Evolutionary conservation across 2,113 vertebrate genomes (phyloP).

Genomic region (Microtus oregoni): DNA sequence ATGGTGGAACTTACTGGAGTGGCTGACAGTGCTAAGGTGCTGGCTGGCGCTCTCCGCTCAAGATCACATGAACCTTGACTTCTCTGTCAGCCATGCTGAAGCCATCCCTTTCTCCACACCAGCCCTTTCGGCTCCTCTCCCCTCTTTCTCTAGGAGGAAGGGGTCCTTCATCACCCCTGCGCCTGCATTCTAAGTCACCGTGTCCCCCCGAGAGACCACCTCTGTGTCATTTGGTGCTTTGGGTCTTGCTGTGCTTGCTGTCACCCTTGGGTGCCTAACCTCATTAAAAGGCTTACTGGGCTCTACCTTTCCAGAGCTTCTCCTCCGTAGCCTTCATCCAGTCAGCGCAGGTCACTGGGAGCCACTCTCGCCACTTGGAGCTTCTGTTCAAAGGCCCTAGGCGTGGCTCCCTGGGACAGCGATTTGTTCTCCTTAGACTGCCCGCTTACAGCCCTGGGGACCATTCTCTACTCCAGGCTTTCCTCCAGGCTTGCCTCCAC

Average conservation of each 20-base stretch:
- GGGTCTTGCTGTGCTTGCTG: constrained; percentile 56
- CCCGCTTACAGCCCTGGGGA: constrained; percentile 82
- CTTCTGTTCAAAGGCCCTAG: constrained; percentile 81
- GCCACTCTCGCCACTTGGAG: constrained; percentile 68
- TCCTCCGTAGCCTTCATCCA: constrained; percentile 42
- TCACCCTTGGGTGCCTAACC: constrained; percentile 56
- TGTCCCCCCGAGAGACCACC: neutral
- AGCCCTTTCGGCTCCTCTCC: rapidly evolving
- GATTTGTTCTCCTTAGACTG: constrained; percentile 85
- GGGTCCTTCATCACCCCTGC: neutral
- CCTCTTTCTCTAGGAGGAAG: neutral
- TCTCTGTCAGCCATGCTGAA: too few species aligned
- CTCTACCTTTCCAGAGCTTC: neutral
- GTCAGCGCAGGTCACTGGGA: constrained; percentile 70
- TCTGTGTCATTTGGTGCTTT: neutral
- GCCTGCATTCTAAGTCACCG: neutral
- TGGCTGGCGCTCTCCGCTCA: too few species aligned
- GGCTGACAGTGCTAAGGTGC: rapidly evolving
- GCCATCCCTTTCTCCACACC: neutral
- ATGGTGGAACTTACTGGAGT: rapidly evolving
- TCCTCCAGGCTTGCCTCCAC: constrained; percentile 84
- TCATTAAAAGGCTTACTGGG: constrained; percentile 55
- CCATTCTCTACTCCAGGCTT: constrained; percentile 83
- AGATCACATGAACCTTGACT: rapidly evolving
- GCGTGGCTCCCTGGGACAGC: constrained; percentile 78